A percentile compares a stretch with the other conserved stretches of the same genome.
Evolutionary conservation across 2,113 vertebrate genomes (phyloP).

Genomic region (Chaetura pelagica): DNA sequence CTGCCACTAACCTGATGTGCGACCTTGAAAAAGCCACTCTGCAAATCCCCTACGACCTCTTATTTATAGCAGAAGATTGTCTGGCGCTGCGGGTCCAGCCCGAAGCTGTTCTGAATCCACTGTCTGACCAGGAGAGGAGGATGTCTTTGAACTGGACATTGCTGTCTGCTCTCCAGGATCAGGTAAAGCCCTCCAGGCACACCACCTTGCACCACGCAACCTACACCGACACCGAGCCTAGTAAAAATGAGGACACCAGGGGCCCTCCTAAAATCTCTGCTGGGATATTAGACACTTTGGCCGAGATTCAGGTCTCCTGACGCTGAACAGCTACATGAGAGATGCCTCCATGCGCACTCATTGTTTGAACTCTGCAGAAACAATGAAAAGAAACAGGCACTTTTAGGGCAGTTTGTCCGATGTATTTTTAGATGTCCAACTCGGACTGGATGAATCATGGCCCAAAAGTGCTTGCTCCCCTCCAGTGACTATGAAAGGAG

Average conservation of each 20-base stretch:
- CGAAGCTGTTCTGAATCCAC: background rate
- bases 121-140: background rate
- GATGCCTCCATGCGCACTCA: background rate
- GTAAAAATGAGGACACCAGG: background rate
- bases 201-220: background rate
- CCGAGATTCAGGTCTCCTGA: background rate
- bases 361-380: conserved; percentile 33
- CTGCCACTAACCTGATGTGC: background rate
- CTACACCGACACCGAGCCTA: fast-evolving
- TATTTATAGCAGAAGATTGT: background rate
- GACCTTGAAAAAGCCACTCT: background rate
- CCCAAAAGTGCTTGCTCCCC: background rate
- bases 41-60: background rate
- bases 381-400: conserved; percentile 22
- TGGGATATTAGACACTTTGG: background rate
- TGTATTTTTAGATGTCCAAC: conserved; percentile 28
- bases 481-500: conserved; percentile 27
- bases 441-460: background rate
- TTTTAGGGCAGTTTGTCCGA: background rate
- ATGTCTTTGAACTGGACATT: background rate
- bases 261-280: background rate
- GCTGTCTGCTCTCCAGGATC: background rate
- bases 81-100: background rate
- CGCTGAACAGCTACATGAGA: background rate
- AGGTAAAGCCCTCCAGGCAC: background rate